Evolutionary conservation across 2,888 invertebrate species (phyloP).

Genomic region (Chrysolina americana): DNA sequence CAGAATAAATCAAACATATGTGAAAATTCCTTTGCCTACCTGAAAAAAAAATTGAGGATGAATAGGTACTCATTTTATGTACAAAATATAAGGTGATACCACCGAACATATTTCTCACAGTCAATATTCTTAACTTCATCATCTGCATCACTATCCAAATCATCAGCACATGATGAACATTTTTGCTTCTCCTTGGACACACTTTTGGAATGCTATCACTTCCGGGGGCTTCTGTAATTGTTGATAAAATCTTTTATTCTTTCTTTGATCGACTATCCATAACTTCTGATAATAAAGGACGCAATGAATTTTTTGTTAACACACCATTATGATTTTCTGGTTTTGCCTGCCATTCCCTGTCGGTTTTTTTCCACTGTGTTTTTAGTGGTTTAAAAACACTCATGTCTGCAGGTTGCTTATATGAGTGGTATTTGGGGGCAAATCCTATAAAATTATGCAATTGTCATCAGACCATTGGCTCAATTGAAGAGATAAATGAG

Average conservation of each 20-base stretch:
- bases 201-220: constrained; percentile 7
- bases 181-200: constrained; percentile 12
- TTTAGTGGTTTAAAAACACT: constrained; percentile 32
- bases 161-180: constrained; percentile 27
- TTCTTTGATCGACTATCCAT: neutral
- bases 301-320: constrained; percentile 39
- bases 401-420: constrained; percentile 40
- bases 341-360: constrained; percentile 31
- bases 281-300: constrained; percentile 48
- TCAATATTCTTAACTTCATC: constrained; percentile 34
- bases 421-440: constrained; percentile 39
- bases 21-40: neutral
- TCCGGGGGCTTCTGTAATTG: neutral
- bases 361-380: constrained; percentile 31
- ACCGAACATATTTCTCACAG: constrained; percentile 25
- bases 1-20: too few relatives aligned
- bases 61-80: constrained; percentile 12
- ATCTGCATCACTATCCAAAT: constrained; percentile 34
- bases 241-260: neutral
- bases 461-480: constrained; percentile 54
- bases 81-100: constrained; percentile 29
- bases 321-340: constrained; percentile 27
- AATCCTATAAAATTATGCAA: constrained; percentile 53
- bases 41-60: neutral
- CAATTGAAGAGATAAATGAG: constrained; percentile 50